Base-by-base conservation (phyloP, 2,797 vertebrate species). In the Pampus argenteus region DNA sequence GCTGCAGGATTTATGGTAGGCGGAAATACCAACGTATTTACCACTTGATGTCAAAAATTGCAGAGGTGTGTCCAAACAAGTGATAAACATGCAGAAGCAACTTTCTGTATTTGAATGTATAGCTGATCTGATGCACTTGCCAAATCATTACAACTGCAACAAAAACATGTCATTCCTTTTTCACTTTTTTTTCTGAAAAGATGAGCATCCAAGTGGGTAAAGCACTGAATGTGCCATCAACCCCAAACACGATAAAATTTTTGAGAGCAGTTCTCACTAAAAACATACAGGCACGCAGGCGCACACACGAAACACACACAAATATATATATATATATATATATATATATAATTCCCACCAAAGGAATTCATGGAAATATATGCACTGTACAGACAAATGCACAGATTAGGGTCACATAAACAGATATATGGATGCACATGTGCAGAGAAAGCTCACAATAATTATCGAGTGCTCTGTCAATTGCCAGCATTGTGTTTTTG, bases 401-500 rank as follows among this genome's bases (percentile, higher is more conserved):
- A 22, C 3, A 54, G 22, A 67, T 34, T 47, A 22, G 22, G 45
- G 40, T 79, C 31, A 25, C 20, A 45, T 44, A 40, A 22, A 56
- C 17, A 44, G 15, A 64, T 25, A 34, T 17, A 36, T 69, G 26
- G 66, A 68, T 14, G 34, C 26, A 57, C n/a, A 57, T n/a, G 48
- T 68, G 22, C 26, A 44, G n/a, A 47, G 58, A 52, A 38, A 70
- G 25, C 36, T 76, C 74, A 58, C 67, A 58, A 52, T 65, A 49
- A 62, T 61, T 49, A 56, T 71, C 57, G 40, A 64, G 42, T 71
- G 51, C 44, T 65, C 18, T 51, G 34, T 78, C 67, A 68, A 38
- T 75, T 82, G n/a, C 14, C 47, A 23, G 42, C 63, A 64, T 77
- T 79, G 65, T 70, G 18, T 22, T 70, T 76, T 55, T 56, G 40